A percentile compares a stretch with the other conserved stretches of the same genome.
phyloP scores from a whole-genome alignment of 1,140 invertebrate genomes.

The Bilobella aurantiaca region DNA sequence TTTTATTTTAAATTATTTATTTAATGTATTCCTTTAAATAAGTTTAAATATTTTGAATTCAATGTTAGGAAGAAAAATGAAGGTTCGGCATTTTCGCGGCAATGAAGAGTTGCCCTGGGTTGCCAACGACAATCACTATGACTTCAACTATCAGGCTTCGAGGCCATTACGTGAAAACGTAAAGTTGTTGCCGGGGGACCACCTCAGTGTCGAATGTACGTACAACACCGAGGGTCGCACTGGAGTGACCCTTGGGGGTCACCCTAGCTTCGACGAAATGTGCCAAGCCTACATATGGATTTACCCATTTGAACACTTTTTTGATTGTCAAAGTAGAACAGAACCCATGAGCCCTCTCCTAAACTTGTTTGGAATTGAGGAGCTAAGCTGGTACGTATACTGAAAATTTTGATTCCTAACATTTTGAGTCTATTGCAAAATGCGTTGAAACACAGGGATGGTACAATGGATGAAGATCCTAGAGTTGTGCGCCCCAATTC shows the following conservation, averaged over 20 bases:
- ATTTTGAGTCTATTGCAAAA: no score
- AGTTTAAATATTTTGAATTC: no score
- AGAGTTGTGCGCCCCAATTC: no score
- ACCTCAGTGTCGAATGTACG: not conserved
- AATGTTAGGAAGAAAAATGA: conserved; percentile 50
- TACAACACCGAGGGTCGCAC: not conserved
- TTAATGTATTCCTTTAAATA: not conserved
- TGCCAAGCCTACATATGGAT: not conserved
- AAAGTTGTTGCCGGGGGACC: conserved; percentile 19
- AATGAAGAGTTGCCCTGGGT: conserved; percentile 52
- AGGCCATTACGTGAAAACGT: conserved; percentile 6
- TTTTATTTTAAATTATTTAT: not conserved
- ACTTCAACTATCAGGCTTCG: conserved; percentile 51
- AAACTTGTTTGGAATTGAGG: not conserved
- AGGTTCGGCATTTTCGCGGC: conserved; percentile 52
- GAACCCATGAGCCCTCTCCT: not conserved
- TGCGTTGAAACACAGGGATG: no score
- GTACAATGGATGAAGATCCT: no score
- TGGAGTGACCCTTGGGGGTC: not conserved
- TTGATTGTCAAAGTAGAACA: no score
- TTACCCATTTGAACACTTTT: not conserved
- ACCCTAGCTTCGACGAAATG: not conserved
- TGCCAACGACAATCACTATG: conserved; percentile 54
- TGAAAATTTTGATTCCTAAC: no score
- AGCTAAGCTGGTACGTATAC: no score